These are phyloP conservation scores for Callithrix jacchus DNA, from an alignment of 2,113 vertebrate species.

Conservation along the genomic window DNA sequence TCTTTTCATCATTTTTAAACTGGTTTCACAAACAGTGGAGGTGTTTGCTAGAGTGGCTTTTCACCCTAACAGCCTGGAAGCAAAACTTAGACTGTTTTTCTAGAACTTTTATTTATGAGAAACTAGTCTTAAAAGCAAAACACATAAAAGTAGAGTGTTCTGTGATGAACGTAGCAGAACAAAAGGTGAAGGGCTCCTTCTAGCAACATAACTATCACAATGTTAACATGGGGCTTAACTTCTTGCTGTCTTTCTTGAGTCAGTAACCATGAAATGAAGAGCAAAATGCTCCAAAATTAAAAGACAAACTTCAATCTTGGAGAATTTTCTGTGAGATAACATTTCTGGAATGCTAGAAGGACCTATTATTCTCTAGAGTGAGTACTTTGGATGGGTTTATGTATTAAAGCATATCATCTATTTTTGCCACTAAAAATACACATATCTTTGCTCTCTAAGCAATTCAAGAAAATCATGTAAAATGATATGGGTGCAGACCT, in stretches of 20 bases:
- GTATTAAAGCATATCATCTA: neutral
- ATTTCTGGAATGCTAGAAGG: neutral
- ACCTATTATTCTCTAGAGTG: neutral
- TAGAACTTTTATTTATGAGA: neutral
- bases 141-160: neutral
- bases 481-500: neutral
- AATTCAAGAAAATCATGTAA: neutral
- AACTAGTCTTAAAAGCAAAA: slow-evolving; percentile 4
- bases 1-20: neutral
- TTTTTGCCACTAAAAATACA: neutral
- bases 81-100: neutral
- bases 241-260: neutral
- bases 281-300: neutral
- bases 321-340: neutral
- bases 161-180: neutral
- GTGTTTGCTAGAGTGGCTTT: neutral
- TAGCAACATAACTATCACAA: neutral
- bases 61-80: neutral
- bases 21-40: neutral
- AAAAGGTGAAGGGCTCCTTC: neutral
- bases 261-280: neutral
- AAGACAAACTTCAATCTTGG: neutral
- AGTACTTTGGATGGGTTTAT: neutral
- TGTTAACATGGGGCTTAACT: neutral
- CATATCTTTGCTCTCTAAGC: neutral